Percentiles rank a stretch among this genome's conserved stretches.
These are phyloP conservation scores for Dione vanillae DNA, from an alignment of 2,888 invertebrate species.

Conservation along the genomic window DNA sequence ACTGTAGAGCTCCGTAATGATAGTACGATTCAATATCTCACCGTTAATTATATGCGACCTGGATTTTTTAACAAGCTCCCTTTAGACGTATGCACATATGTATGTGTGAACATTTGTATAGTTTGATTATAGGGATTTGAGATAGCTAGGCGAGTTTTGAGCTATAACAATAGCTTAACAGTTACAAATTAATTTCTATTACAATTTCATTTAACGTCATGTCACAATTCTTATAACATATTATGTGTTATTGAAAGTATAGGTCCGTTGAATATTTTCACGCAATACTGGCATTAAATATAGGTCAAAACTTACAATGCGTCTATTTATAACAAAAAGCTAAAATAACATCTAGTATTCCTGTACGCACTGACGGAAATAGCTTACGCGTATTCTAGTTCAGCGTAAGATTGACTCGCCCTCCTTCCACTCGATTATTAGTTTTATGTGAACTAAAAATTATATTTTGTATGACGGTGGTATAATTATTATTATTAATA, in stretches of 20 bases:
- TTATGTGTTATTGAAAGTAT: slow-evolving; percentile 14
- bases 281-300: slow-evolving; percentile 70
- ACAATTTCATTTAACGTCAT: neutral
- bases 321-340: slow-evolving; percentile 78
- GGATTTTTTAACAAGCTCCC: slow-evolving; percentile 35
- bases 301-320: slow-evolving; percentile 72
- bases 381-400: slow-evolving; percentile 49
- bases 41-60: slow-evolving; percentile 39
- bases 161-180: neutral
- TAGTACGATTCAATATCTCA: slow-evolving; percentile 31
- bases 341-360: slow-evolving; percentile 77
- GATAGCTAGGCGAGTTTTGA: neutral
- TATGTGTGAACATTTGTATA: slow-evolving; percentile 7
- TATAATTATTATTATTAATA: too few species aligned
- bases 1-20: slow-evolving; percentile 32
- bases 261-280: slow-evolving; percentile 42
- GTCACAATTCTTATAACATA: neutral
- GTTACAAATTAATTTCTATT: neutral
- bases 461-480: neutral
- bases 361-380: slow-evolving; percentile 75
- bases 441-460: slow-evolving; percentile 13
- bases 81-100: slow-evolving; percentile 17
- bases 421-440: slow-evolving; percentile 23
- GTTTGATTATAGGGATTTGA: neutral
- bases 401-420: slow-evolving; percentile 26